These are phyloP conservation scores for Caerostris darwini DNA, from an alignment of 1,140 invertebrate genomes.

Conservation along the genomic window DNA sequence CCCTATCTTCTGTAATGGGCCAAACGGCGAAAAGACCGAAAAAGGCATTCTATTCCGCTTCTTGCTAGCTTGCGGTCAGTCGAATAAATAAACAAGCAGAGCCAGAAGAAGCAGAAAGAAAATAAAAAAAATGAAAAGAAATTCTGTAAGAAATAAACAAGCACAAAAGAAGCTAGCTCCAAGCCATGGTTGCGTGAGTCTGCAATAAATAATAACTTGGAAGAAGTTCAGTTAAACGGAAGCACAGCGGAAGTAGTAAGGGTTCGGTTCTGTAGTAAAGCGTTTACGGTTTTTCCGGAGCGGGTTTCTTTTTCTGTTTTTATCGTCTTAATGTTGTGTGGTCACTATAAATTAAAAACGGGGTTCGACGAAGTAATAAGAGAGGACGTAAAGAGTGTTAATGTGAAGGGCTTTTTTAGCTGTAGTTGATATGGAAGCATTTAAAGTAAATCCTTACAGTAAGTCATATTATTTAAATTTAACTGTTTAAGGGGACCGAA, in stretches of 20 bases:
- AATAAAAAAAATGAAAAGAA: not conserved
- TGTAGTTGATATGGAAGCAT: too few species aligned
- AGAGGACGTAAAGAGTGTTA: not conserved
- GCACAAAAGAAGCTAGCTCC: not conserved
- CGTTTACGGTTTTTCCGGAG: conserved; percentile 18
- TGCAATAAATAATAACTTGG: not conserved
- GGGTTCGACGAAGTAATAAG: not conserved
- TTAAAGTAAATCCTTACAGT: too few species aligned
- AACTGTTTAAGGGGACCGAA: too few species aligned
- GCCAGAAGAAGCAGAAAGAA: not conserved
- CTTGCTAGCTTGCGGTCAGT: conserved; percentile 12
- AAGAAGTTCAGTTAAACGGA: not conserved
- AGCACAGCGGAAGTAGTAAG: not conserved
- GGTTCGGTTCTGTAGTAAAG: not conserved
- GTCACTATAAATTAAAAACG: not conserved
- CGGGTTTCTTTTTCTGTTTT: not conserved
- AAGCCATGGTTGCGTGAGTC: not conserved
- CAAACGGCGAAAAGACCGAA: conserved; percentile 14
- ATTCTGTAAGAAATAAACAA: not conserved
- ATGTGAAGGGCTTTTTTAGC: too few species aligned
- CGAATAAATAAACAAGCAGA: conserved; percentile 39
- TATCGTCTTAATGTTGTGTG: not conserved
- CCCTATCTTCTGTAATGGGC: conserved; percentile 28
- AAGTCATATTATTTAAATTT: too few species aligned
- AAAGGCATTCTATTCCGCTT: conserved; percentile 16